Base-by-base conservation (phyloP, 1,140 invertebrate species). In the Heliconius congener region DNA sequence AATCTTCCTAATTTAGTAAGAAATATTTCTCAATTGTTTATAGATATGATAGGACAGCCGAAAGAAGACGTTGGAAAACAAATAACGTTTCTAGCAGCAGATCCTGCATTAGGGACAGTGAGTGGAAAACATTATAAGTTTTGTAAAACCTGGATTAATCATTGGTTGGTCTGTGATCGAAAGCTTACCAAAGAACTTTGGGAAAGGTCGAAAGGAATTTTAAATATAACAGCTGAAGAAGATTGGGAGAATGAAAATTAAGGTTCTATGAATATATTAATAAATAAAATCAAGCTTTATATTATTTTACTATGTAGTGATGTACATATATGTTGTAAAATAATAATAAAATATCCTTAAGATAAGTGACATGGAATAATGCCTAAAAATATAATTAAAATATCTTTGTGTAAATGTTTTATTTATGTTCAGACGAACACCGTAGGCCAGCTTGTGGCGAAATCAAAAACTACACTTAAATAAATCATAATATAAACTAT, bases 71-170 rank as follows among this genome's bases (percentile, higher is more conserved):
- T 91, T 5, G 92, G 88, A 1, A 85, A 86, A 37, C 87, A 93
- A 74, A 79, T 93, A 23, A 82, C 86, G 1, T 87, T 87, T 57
- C 81, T 93, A 50, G 90, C 92, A 19, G 83, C 89, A 4, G 89
- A 90, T 46, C 86, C 91, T 8, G 78, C 82, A 0, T 57, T 95
- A 11, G 79, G 86, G 55, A 83, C 85, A 60, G 83, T 90, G 6
- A 94, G 89, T 81, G 94, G 94, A 30, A 83, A 83, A 76, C 90
- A 95, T 89, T 95, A 83, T 66, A 93, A 92, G 77, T 92, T 92
- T 78, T 94, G 93, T 88, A 78, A 79, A 50, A 76, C 88, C 30
- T 93, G 87, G 85, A 84, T 86, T 0, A 92, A 90, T 34, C 91
- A 90, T 75, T 94, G 91, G 91, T 76, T 88, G 11, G 85, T 82